Percentiles rank a stretch among this genome's conserved stretches.
phyloP scores from a whole-genome alignment of 2,113 vertebrate species.

The Lagopus muta region DNA sequence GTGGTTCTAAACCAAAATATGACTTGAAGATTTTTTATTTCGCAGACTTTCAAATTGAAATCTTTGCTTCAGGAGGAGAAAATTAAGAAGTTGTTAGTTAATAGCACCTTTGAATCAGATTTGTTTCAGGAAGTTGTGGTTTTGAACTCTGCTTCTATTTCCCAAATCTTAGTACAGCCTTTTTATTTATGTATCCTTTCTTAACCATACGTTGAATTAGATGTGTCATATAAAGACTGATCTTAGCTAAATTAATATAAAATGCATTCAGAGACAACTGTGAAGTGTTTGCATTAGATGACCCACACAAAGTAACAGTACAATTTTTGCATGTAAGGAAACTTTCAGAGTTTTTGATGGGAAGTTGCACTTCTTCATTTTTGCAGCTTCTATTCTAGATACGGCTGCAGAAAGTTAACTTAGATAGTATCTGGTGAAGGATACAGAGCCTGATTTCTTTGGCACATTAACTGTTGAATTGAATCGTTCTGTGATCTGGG shows the following conservation, averaged over 20 bases:
- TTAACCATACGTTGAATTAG: not conserved
- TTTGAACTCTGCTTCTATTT: not conserved
- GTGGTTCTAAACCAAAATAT: not conserved
- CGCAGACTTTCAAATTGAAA: not conserved
- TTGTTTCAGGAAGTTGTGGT: not conserved
- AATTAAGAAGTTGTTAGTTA: not conserved
- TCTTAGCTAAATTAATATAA: not conserved
- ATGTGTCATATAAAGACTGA: not conserved
- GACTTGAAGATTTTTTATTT: not conserved
- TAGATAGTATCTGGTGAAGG: accelerated
- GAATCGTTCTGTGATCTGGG: not conserved
- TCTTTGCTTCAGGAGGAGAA: not conserved
- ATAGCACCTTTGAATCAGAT: not conserved
- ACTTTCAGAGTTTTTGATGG: not conserved
- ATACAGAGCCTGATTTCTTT: not conserved
- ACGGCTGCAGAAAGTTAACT: not conserved
- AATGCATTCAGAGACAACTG: not conserved
- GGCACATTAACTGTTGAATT: not conserved
- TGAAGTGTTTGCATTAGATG: not conserved
- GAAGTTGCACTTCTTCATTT: not conserved
- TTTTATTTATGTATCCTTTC: not conserved
- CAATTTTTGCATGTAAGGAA: not conserved
- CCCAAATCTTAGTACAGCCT: not conserved
- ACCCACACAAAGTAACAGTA: not conserved
- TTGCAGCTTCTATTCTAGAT: not conserved